A percentile compares a stretch with the other conserved stretches of the same genome.
phyloP scores from a whole-genome alignment of 1,140 invertebrate genomes.

The Drosophila sproati region DNA sequence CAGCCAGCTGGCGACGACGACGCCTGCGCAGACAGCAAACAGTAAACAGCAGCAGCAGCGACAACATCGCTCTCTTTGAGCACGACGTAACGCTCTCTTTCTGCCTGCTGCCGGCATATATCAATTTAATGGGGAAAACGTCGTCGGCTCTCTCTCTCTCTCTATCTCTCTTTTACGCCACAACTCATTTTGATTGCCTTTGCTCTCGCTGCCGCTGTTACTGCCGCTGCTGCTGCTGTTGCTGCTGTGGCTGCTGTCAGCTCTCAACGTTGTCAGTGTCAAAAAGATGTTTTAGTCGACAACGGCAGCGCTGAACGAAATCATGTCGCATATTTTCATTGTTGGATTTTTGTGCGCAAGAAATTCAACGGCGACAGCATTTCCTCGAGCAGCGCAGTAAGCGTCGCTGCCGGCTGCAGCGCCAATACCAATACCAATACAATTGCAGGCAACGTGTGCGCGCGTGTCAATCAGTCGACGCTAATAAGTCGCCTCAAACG shows the following conservation, averaged over 20 bases:
- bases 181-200: conserved; percentile 68
- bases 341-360: conserved; percentile 59
- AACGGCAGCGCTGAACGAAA: conserved; percentile 74
- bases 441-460: conserved; percentile 35
- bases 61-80: conserved; percentile 18
- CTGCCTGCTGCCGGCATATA: conserved; percentile 64
- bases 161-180: conserved; percentile 43
- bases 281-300: conserved; percentile 84
- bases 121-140: conserved; percentile 75
- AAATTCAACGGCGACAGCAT: conserved; percentile 56
- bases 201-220: conserved; percentile 28
- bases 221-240: conserved; percentile 26
- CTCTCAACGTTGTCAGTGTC: conserved; percentile 83
- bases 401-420: conserved; percentile 34
- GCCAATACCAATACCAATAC: not conserved
- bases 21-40: conserved; percentile 31
- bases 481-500: conserved; percentile 36
- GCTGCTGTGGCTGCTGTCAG: conserved; percentile 59
- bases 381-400: conserved; percentile 42
- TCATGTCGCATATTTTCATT: conserved; percentile 78
- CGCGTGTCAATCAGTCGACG: conserved; percentile 52
- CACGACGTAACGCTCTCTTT: conserved; percentile 44
- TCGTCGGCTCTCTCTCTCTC: conserved; percentile 46
- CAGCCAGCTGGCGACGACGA: conserved; percentile 57
- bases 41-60: conserved; percentile 19